These are phyloP conservation scores for Leucophenga varia DNA, from an alignment of 1,140 invertebrate species.

Conservation along the genomic window DNA sequence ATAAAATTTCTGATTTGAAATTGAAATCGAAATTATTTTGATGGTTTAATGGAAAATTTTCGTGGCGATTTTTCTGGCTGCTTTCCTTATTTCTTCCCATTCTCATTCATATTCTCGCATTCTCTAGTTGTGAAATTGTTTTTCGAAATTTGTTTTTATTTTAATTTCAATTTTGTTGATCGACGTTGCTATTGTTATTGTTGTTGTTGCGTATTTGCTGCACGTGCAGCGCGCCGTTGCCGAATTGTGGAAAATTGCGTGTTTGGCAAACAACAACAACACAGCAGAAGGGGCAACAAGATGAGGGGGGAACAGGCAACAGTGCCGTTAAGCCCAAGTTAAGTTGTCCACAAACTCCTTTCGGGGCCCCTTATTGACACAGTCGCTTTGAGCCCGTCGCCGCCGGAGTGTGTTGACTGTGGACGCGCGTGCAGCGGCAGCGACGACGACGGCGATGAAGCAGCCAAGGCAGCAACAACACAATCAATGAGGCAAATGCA, in stretches of 20 bases:
- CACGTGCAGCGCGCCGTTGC: slow-evolving; percentile 25
- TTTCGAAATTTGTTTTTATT: slow-evolving; percentile 48
- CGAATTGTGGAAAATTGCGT: slow-evolving; percentile 41
- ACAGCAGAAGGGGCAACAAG: slow-evolving; percentile 12
- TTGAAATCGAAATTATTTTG: slow-evolving; percentile 33
- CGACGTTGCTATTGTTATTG: slow-evolving; percentile 18
- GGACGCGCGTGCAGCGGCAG: slow-evolving; percentile 30
- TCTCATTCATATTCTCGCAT: too few species aligned
- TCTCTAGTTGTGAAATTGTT: too few species aligned
- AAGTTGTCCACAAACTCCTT: slow-evolving; percentile 15
- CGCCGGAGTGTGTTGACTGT: slow-evolving; percentile 35
- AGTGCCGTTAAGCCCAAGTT: too few species aligned
- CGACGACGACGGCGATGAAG: slow-evolving; percentile 14
- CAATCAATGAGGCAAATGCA: slow-evolving; percentile 45
- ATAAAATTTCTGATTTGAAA: slow-evolving; percentile 5
- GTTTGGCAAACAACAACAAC: slow-evolving; percentile 38
- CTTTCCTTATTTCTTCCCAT: too few species aligned
- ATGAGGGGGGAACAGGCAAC: not conserved
- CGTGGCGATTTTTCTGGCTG: too few species aligned
- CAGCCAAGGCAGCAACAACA: slow-evolving; percentile 22
- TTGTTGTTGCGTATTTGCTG: slow-evolving; percentile 10
- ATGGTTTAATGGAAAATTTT: slow-evolving; percentile 47
- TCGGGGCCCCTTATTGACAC: slow-evolving; percentile 18
- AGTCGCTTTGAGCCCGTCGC: not conserved
- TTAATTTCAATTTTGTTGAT: slow-evolving; percentile 42